phyloP scores from a whole-genome alignment of 2,888 invertebrate genomes.

The Tipula vernalis region DNA sequence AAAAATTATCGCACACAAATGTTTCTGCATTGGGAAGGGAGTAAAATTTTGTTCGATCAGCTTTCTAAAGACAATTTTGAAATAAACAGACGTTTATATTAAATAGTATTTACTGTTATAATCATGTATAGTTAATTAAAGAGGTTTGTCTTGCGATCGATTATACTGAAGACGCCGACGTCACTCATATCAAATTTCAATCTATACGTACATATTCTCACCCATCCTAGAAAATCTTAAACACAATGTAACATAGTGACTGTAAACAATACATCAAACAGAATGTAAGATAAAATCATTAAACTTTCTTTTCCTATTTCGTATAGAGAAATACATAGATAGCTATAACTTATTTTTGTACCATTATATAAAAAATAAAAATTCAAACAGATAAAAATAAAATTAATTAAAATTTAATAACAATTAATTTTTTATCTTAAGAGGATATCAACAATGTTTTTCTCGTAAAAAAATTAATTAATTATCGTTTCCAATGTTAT shows the following conservation, averaged over 20 bases:
- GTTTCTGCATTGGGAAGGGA: background rate
- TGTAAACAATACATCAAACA: background rate
- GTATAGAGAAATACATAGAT: background rate
- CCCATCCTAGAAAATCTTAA: background rate
- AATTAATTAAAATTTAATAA: conserved; percentile 4
- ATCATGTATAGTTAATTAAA: background rate
- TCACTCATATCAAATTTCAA: background rate
- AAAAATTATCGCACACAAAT: background rate
- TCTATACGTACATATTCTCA: background rate
- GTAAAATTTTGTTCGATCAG: background rate
- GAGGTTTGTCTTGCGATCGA: background rate
- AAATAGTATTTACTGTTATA: background rate
- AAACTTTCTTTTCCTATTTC: background rate
- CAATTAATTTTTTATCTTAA: background rate
- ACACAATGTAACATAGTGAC: background rate
- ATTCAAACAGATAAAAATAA: background rate
- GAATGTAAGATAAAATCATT: background rate
- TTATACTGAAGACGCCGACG: background rate
- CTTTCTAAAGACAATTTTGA: background rate
- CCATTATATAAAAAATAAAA: background rate
- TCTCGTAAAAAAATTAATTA: background rate
- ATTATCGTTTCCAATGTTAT: background rate
- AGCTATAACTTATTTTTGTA: background rate
- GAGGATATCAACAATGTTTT: background rate
- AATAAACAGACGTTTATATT: background rate